Base-by-base conservation (phyloP, 2,113 vertebrate genomes). In the Scartelaos histophorus region DNA sequence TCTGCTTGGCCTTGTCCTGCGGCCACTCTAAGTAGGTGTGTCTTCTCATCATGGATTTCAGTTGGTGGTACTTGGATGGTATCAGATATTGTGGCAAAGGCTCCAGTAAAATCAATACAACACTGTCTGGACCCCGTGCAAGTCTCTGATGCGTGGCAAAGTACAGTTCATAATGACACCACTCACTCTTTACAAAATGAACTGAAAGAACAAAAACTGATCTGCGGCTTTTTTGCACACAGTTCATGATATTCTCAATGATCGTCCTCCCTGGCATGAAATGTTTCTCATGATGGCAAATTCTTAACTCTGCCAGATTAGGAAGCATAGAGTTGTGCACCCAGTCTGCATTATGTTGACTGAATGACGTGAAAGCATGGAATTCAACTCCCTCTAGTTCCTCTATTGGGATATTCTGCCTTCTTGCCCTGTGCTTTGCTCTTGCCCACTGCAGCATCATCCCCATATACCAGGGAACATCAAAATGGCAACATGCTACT, bases 121-220 rank as follows among this genome's bases (percentile, higher is more conserved):
- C 78, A 53, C 93, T 93, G 61, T 95, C 81, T 0, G 79, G 88
- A 4, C 83, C 94, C 75, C 90, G 90, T 7, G 88, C 79, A 38
- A 95, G 92, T 0, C 90, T 79, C 51, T 94, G 94, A 88, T 98
- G 97, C 13, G 95, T 94, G 73, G 96, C 95, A 13, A 98, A 98
- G 85, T 97, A 98, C 17, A 98, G 94, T 80, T 98, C 95, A 1
- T 98, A 98, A 83, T 98, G 96, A 64, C 97, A 97, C 97, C 96
- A 98, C 7, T 97, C 96, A 0, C 96, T 98, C 90, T 95, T 95
- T 46, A 98, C 93, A 49, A 98, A 98, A 86, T 96, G 93, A 64
- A 94, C 93, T 19, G 96, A 96, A 74, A 98, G 72, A 25, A 98
- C 94, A 46, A 97, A 98, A 73, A 98, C 88, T 0, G 94, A 95